Evolutionary conservation across 2,797 vertebrate genomes (phyloP).

Genomic region (Pangasius sanitwongsei): DNA sequence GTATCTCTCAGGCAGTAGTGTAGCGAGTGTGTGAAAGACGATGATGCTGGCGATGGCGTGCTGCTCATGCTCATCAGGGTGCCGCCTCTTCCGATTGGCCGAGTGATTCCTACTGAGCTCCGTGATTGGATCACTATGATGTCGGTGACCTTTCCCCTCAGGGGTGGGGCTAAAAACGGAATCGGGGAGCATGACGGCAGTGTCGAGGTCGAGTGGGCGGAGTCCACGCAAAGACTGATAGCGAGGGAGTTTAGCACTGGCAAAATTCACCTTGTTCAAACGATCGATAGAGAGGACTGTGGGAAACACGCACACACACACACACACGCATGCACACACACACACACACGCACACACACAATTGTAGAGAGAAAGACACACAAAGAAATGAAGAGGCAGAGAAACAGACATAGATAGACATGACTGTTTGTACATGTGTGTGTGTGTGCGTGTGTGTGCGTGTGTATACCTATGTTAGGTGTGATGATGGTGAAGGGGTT

Average conservation of each 20-base stretch:
- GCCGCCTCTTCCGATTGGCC: slow-evolving; percentile 76
- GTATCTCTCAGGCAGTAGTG: slow-evolving; percentile 86
- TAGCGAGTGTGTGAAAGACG: slow-evolving; percentile 91
- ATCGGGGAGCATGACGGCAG: slow-evolving; percentile 85
- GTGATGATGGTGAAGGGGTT: slow-evolving; percentile 97
- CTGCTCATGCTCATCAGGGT: slow-evolving; percentile 77
- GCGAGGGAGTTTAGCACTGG: slow-evolving; percentile 83
- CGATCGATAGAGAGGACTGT: slow-evolving; percentile 92
- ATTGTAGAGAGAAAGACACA: background rate
- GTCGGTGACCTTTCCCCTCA: slow-evolving; percentile 72
- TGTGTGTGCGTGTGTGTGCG: background rate
- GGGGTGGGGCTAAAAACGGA: slow-evolving; percentile 78
- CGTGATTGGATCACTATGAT: slow-evolving; percentile 70
- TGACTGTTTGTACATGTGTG: background rate
- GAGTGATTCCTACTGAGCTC: slow-evolving; percentile 70
- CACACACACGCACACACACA: slow-evolving; percentile 13
- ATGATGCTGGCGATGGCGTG: slow-evolving; percentile 91
- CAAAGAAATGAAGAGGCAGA: background rate
- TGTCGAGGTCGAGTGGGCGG: slow-evolving; percentile 85
- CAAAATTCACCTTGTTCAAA: slow-evolving; percentile 87
- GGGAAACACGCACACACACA: slow-evolving; percentile 3
- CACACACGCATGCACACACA: background rate
- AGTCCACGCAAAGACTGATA: slow-evolving; percentile 86
- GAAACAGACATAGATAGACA: background rate
- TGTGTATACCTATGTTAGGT: slow-evolving; percentile 85